Evolutionary conservation across 2,888 invertebrate genomes (phyloP).

Genomic region (Nephrotoma guestfalica): DNA sequence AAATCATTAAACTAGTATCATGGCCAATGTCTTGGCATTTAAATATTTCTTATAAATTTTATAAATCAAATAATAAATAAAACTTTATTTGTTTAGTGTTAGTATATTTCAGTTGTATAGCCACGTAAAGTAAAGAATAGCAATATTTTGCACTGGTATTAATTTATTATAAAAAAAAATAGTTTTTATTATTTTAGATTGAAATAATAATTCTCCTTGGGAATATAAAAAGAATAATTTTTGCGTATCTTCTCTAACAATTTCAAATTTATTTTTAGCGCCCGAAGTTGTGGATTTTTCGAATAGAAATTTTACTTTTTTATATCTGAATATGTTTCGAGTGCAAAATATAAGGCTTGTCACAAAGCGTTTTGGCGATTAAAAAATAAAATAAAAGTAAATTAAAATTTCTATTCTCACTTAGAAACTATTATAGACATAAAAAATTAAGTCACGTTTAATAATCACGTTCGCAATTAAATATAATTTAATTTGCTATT

Average conservation of each 20-base stretch:
- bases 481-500: background rate
- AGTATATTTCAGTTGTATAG: background rate
- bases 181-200: background rate
- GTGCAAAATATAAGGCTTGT: background rate
- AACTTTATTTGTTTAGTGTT: background rate
- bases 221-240: background rate
- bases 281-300: background rate
- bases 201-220: background rate
- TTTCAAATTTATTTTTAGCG: background rate
- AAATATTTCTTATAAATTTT: background rate
- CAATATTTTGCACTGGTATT: background rate
- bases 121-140: background rate
- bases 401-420: background rate
- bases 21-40: constrained; percentile 7
- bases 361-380: background rate
- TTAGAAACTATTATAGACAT: background rate
- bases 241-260: background rate
- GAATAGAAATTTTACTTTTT: background rate
- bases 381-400: background rate
- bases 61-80: background rate
- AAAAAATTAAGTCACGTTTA: background rate
- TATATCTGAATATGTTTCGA: background rate
- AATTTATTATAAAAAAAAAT: background rate
- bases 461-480: background rate
- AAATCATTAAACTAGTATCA: constrained; percentile 4